Evolutionary conservation across 2,888 invertebrate genomes (phyloP), one percentile per base, ranked within the genome.

Genomic region (Lasiommata megera): DNA sequence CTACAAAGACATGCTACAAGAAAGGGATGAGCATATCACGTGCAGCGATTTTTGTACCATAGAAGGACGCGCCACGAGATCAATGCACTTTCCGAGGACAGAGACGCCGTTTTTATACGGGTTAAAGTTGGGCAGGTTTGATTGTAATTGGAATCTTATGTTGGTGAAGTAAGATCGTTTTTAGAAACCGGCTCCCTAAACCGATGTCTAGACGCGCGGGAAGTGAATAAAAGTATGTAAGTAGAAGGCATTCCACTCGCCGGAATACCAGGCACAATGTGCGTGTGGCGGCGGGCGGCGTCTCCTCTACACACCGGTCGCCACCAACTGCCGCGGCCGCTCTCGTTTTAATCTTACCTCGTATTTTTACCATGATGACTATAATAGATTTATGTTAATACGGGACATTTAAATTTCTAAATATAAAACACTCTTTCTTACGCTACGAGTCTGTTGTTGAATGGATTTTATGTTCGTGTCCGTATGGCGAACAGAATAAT

Each of bases 41-140:
- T 87, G 84, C 88, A 87, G 77, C 83, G 82, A 88, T 87, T 88
- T 88, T 88, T 85, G 84, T 84, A 79, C 84, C 77, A 78, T 78
- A 86, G 85, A 88, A 89, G 89, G 89, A 90, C 87, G 87, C 82
- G 73, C 74, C 73, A 71, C 68, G 84, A 88, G 90, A 90, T 88
- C 90, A 90, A 90, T 90, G 90, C 89, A 89, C 90, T 89, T 88
- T 83, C 80, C 74, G 83, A 89, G 88, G 88, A 89, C 88, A 86
- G 86, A 79, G 80, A 79, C 77, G 84, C 82, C 78, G 82, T 82
- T 88, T 86, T 88, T 88, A 86, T 85, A 75, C 77, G 80, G 78
- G 79, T 79, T 77, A 74, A 73, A 75, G 72, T 74, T 72, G 65
- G 70, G 64, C 62, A 64, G 66, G 71, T 70, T 63, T 65, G 71